Conservation (phyloP, 2,888 invertebrate species). For the Cinara cedri region DNA sequence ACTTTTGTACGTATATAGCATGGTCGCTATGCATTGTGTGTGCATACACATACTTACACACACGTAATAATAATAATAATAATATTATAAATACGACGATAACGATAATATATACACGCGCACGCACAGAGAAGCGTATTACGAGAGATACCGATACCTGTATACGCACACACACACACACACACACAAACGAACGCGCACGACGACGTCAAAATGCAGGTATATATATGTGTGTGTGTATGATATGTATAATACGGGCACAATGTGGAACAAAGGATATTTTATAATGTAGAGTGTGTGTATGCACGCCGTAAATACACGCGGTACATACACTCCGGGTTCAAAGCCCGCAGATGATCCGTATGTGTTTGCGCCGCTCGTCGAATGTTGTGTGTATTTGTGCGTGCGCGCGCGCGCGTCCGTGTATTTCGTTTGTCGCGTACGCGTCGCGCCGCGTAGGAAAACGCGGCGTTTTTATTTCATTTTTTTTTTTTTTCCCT, state of each 20-base stretch:
- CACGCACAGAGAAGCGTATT: not conserved
- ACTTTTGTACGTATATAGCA: too few relatives aligned
- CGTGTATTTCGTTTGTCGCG: not conserved
- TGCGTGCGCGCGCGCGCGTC: not conserved
- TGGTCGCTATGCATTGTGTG: too few relatives aligned
- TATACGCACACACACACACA: not conserved
- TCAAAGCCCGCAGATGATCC: conserved; percentile 55
- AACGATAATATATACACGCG: not conserved
- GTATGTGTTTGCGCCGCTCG: conserved; percentile 22
- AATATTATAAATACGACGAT: not conserved
- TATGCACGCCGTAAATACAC: too few relatives aligned
- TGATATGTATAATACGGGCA: conserved; percentile 26
- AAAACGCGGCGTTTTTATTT: too few relatives aligned
- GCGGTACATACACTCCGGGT: conserved; percentile 43
- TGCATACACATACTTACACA: too few relatives aligned
- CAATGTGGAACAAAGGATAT: conserved; percentile 55
- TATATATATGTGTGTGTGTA: too few relatives aligned
- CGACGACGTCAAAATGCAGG: conserved; percentile 45
- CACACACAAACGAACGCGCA: not conserved
- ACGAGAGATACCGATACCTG: not conserved
- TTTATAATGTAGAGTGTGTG: not conserved
- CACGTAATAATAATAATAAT: too few relatives aligned
- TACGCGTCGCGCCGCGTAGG: not conserved
- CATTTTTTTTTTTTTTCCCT: too few relatives aligned
- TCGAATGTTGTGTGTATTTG: not conserved